These are phyloP conservation scores for Amblyornis subalaris DNA, from an alignment of 2,113 vertebrate genomes.

Conservation along the genomic window DNA sequence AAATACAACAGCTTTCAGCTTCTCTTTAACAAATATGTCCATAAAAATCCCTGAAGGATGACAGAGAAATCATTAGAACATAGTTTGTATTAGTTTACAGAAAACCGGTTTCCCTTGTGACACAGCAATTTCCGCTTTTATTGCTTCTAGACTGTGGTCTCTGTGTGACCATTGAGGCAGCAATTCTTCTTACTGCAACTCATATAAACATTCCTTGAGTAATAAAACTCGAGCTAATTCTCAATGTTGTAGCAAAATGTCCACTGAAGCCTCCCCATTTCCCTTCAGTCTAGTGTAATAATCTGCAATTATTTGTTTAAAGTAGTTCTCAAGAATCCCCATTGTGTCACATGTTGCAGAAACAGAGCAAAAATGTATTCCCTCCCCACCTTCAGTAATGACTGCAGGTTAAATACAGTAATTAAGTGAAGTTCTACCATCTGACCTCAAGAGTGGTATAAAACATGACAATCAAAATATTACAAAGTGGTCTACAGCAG, in stretches of 20 bases:
- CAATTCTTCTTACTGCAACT: neutral
- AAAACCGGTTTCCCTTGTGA: neutral
- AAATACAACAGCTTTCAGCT: neutral
- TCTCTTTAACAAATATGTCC: neutral
- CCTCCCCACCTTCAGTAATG: neutral
- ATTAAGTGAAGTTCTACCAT: neutral
- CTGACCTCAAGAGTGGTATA: neutral
- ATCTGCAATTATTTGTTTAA: constrained; percentile 2
- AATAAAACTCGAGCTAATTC: constrained; percentile 2
- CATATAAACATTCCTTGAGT: neutral
- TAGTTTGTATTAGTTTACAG: neutral
- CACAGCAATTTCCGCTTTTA: neutral
- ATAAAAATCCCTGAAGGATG: neutral
- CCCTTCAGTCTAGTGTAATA: neutral
- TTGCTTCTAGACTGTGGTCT: neutral
- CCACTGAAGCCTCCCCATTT: neutral
- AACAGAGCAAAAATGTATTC: neutral
- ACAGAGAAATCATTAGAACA: neutral
- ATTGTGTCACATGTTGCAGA: neutral
- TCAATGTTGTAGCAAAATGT: neutral
- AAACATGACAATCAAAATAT: neutral
- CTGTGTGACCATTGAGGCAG: neutral
- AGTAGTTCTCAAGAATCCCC: neutral
- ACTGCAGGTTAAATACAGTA: neutral
- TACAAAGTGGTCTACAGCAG: neutral